Evolutionary conservation across 2,797 vertebrate genomes (phyloP), one percentile per base, ranked within the genome.

Genomic region (Sebastes matsubarae): DNA sequence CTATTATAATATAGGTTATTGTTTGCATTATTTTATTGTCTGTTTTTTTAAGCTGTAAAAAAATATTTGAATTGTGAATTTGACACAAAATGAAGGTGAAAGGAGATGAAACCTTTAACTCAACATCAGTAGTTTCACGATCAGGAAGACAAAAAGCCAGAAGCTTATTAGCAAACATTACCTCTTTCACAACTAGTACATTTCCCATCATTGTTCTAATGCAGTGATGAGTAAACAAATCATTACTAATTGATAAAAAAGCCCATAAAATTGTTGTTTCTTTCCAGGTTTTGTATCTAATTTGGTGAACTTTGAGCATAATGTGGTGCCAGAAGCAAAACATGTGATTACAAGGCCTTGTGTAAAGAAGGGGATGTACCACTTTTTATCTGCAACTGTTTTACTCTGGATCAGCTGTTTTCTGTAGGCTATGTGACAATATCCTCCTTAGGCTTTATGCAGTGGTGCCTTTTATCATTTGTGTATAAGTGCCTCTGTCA

Each of bases 341-440:
- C 84, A 74, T 84, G 84, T 82, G 83, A 78, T 70, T 77, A 8
- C 12, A 70, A 38, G 29, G 22, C n/a, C 8, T 25, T 58, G 24
- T 20, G 13, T 16, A 25, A 25, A 25, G 54, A 72, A 60, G 32
- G 8, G 74, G 73, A 75, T 72, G 58, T 75, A 68, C n/a, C 25
- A 16, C 4, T 71, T 30, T 60, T 46, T 46, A 46, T 46, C 14
- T 72, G n/a, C 30, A 9, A 27, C 16, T 32, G 14, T 30, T 70
- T 36, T 30, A 30, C 54, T 34, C 59, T 11, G 16, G 22, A 68
- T 75, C 69, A 77, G 66, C 77, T 78, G 65, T 75, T 86, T 81
- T 24, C 70, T 85, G 25, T 4, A 57, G 64, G 16, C 52, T 64
- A 32, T 42, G 46, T 70, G 25, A 54, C 58, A 74, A 63, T 55